phyloP scores from a whole-genome alignment of 2,113 vertebrate genomes.

The Lanius collurio region DNA sequence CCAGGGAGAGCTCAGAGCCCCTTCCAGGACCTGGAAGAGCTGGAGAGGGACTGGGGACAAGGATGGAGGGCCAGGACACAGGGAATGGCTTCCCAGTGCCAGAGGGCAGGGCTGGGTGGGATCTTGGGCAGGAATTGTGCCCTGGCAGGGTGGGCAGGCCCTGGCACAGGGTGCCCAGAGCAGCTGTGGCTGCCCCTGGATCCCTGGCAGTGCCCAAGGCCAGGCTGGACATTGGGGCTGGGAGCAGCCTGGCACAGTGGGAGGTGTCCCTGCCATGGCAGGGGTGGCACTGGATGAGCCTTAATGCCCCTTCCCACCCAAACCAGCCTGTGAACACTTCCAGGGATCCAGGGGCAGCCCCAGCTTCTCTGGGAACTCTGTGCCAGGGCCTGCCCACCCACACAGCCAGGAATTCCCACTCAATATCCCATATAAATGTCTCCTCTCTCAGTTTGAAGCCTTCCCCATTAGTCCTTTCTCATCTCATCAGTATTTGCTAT shows the following conservation, averaged over 20 bases:
- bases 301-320: no score
- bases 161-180: not conserved
- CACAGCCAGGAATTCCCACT: not conserved
- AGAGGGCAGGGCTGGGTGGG: not conserved
- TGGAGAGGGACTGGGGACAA: not conserved
- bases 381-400: not conserved
- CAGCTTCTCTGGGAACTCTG: not conserved
- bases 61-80: not conserved
- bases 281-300: not conserved
- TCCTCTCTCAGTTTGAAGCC: not conserved
- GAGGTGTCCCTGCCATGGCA: not conserved
- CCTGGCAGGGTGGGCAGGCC: not conserved
- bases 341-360: not conserved
- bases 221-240: not conserved
- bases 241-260: not conserved
- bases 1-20: not conserved
- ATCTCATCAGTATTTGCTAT: fast-evolving
- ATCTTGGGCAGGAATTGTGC: not conserved
- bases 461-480: not conserved
- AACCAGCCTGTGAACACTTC: not conserved
- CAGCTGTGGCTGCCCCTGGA: not conserved
- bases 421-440: not conserved
- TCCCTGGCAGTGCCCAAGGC: not conserved
- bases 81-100: not conserved
- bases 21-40: not conserved